phyloP scores from a whole-genome alignment of 2,113 vertebrate genomes.

The Larimichthys crocea region DNA sequence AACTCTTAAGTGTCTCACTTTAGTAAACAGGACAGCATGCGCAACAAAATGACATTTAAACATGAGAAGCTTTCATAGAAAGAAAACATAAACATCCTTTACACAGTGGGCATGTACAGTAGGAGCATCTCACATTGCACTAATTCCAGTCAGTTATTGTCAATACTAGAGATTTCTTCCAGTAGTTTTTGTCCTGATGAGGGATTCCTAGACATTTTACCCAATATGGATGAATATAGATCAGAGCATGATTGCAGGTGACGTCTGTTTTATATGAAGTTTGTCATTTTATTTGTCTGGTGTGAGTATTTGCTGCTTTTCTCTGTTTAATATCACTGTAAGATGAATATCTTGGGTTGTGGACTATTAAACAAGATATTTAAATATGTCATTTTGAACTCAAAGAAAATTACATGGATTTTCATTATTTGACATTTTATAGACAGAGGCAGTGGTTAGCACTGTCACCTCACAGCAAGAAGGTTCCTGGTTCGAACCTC shows the following conservation, averaged over 20 bases:
- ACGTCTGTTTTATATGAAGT: not conserved
- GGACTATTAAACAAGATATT: too few species aligned
- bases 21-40: not conserved
- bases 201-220: not conserved
- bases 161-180: not conserved
- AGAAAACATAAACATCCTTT: slow-evolving; percentile 29
- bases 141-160: slow-evolving; percentile 3
- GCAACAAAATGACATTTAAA: slow-evolving; percentile 15
- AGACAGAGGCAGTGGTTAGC: too few species aligned
- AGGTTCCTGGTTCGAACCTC: too few species aligned
- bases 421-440: too few species aligned
- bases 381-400: too few species aligned
- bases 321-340: not conserved
- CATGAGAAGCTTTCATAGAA: slow-evolving; percentile 11
- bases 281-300: not conserved
- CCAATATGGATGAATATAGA: not conserved
- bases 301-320: not conserved
- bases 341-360: not conserved
- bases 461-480: too few species aligned
- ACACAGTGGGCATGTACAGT: too few species aligned
- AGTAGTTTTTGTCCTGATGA: not conserved
- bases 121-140: not conserved
- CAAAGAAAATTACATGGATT: too few species aligned
- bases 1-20: slow-evolving; percentile 19
- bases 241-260: not conserved